These are phyloP conservation scores for Drosophila mulleri DNA, from an alignment of 2,888 invertebrate species.

Conservation along the genomic window DNA sequence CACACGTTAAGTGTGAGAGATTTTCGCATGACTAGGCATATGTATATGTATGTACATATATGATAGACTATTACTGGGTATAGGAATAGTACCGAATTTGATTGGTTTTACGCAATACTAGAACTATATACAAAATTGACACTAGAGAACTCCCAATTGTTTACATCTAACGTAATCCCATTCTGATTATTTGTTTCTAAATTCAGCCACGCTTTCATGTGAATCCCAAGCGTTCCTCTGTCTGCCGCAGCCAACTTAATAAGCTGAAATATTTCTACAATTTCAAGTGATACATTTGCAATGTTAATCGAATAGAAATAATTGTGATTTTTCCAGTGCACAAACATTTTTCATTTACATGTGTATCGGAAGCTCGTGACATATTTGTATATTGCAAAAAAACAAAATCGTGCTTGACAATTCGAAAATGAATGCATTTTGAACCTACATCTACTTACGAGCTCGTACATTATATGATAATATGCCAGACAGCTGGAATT, in stretches of 20 bases:
- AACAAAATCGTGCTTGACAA: conserved; percentile 32
- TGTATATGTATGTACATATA: no score
- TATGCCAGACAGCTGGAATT: not conserved
- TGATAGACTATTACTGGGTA: not conserved
- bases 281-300: not conserved
- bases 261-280: not conserved
- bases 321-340: conserved; percentile 7
- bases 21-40: conserved; percentile 4
- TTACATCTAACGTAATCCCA: not conserved
- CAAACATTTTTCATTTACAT: conserved; percentile 43
- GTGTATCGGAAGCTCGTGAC: conserved; percentile 41
- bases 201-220: not conserved
- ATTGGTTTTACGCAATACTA: not conserved
- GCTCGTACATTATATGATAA: conserved; percentile 8
- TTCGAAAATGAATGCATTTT: conserved; percentile 15
- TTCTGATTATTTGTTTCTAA: not conserved
- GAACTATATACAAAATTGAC: not conserved
- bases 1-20: conserved; percentile 54
- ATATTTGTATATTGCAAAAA: conserved; percentile 28
- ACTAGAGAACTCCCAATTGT: not conserved
- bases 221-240: not conserved
- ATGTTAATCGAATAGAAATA: not conserved
- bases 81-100: not conserved
- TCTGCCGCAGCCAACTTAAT: not conserved
- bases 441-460: conserved; percentile 17